Conservation (phyloP, 2,797 vertebrate species). For the Spatula clypeata region DNA sequence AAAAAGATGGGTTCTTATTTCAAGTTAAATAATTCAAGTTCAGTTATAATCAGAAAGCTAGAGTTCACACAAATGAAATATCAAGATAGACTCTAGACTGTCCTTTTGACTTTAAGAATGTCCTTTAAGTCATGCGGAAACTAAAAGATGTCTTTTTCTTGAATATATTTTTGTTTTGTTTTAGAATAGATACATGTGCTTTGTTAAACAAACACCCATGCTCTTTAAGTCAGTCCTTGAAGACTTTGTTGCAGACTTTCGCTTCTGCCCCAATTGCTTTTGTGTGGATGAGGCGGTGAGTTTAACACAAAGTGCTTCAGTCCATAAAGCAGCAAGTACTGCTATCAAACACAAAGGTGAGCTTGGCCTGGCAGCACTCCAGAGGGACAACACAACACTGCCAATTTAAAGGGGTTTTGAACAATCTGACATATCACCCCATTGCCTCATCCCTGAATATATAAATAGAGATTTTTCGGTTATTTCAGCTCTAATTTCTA, state of each 20-base stretch:
- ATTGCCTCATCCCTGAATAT: background rate
- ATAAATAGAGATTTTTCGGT: background rate
- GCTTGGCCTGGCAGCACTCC: background rate
- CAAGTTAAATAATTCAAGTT: background rate
- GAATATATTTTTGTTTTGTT: background rate
- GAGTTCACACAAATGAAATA: background rate
- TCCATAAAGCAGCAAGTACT: background rate
- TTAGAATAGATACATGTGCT: fast-evolving
- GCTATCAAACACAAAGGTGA: background rate
- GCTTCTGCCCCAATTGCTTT: background rate
- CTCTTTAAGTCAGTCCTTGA: background rate
- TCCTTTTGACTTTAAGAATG: background rate
- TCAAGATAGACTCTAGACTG: background rate
- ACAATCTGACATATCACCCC: fast-evolving
- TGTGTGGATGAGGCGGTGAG: background rate
- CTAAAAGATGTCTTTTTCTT: background rate
- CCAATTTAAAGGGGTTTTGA: background rate
- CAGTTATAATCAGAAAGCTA: background rate
- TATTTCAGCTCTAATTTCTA: background rate
- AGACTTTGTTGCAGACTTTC: background rate
- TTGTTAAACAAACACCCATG: background rate
- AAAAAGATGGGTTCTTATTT: background rate
- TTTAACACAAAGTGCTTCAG: background rate
- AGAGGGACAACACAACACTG: background rate
- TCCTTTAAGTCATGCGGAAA: background rate